phyloP scores from a whole-genome alignment of 2,888 invertebrate genomes.

The Aleiodes testaceus region DNA sequence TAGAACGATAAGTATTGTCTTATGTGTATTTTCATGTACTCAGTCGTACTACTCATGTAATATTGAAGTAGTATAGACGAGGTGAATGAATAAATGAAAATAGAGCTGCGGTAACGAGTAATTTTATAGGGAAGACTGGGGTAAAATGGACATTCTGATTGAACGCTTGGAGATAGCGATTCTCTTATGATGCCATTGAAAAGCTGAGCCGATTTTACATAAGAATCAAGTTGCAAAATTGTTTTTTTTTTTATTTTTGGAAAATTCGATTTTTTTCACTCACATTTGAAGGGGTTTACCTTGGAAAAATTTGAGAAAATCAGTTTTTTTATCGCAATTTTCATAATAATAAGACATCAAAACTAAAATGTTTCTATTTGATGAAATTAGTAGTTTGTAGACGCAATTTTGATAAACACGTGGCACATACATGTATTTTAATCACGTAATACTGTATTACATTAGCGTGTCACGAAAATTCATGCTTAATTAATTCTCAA shows the following conservation, averaged over 20 bases:
- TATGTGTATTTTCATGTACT: constrained; percentile 13
- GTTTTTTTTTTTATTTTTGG: too few relatives aligned
- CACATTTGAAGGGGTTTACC: too few relatives aligned
- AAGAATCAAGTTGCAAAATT: too few relatives aligned
- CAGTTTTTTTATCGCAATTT: too few relatives aligned
- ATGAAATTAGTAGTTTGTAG: neutral
- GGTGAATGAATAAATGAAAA: neutral
- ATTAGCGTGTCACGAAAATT: neutral
- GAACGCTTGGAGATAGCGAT: too few relatives aligned
- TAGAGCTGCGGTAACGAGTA: neutral
- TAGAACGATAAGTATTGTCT: constrained; percentile 22
- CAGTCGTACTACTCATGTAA: neutral
- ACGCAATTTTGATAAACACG: constrained; percentile 13
- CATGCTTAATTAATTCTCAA: constrained; percentile 26
- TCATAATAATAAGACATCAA: too few relatives aligned
- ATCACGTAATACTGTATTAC: neutral
- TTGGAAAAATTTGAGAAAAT: too few relatives aligned
- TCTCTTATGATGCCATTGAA: too few relatives aligned
- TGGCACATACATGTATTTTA: neutral
- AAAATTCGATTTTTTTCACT: too few relatives aligned
- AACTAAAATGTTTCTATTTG: too few relatives aligned
- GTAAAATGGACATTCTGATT: too few relatives aligned
- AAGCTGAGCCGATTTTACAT: too few relatives aligned
- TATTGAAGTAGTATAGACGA: neutral
- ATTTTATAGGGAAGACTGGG: neutral